Conservation (phyloP, 2,797 vertebrate species). For the Bradypus variegatus region DNA sequence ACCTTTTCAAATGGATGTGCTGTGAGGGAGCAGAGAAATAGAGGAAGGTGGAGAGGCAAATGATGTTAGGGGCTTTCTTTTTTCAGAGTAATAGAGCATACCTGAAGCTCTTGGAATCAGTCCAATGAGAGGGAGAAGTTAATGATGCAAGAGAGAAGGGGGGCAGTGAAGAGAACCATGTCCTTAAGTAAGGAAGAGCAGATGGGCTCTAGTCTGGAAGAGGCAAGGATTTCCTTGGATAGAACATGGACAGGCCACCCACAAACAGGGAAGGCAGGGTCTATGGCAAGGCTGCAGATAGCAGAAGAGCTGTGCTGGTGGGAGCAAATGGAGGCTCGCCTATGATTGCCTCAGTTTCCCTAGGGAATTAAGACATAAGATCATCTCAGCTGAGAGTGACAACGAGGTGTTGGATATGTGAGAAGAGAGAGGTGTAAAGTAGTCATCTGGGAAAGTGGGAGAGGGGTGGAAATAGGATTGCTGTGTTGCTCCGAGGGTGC, state of each 20-base stretch:
- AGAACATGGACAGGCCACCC: not conserved
- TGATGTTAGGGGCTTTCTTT: not conserved
- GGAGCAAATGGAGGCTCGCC: not conserved
- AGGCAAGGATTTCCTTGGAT: not conserved
- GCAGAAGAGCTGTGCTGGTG: not conserved
- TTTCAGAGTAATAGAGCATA: not conserved
- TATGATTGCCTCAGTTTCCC: not conserved
- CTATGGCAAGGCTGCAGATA: not conserved
- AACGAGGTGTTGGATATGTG: not conserved
- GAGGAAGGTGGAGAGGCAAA: not conserved
- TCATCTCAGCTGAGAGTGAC: not conserved
- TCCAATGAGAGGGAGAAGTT: not conserved
- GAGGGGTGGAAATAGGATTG: not conserved
- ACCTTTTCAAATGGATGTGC: not conserved
- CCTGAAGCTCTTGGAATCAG: not conserved
- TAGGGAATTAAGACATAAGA: not conserved
- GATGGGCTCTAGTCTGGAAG: not conserved
- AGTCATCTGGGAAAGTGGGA: not conserved
- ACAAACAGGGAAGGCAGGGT: not conserved
- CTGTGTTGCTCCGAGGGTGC: not conserved
- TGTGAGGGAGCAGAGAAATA: not conserved
- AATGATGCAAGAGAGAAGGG: not conserved
- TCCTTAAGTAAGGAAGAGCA: not conserved
- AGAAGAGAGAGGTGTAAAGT: not conserved
- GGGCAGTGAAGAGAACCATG: not conserved